Conservation (phyloP, 2,113 vertebrate species). For the Tragulus kanchil region DNA sequence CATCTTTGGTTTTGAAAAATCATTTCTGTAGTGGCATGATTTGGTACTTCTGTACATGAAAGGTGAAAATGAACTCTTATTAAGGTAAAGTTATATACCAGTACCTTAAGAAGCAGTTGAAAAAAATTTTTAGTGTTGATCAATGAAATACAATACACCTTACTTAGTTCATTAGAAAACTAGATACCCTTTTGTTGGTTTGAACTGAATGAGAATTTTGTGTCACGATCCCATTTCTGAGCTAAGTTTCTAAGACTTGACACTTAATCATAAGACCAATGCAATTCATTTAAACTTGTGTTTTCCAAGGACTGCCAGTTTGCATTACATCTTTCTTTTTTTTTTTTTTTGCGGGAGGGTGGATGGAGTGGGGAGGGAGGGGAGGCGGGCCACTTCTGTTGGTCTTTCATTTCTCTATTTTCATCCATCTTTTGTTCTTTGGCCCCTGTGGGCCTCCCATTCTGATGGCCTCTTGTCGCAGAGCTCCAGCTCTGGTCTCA, state of each 20-base stretch:
- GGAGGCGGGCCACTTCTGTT: too few relatives aligned
- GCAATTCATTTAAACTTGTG: background rate
- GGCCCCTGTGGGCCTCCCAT: too few relatives aligned
- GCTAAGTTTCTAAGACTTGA: background rate
- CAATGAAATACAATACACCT: background rate
- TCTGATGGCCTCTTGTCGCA: too few relatives aligned
- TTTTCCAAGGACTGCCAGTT: background rate
- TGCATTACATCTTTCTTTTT: background rate
- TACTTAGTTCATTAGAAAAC: background rate
- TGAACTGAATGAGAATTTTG: background rate
- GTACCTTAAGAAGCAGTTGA: background rate
- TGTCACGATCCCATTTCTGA: background rate
- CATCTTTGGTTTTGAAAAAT: background rate
- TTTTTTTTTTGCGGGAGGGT: too few relatives aligned
- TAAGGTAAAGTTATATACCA: background rate
- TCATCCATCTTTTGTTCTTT: too few relatives aligned
- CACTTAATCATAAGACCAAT: background rate
- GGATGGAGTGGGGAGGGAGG: too few relatives aligned
- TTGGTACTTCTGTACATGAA: background rate
- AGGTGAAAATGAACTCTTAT: background rate
- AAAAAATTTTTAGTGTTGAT: background rate
- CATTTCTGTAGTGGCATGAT: background rate
- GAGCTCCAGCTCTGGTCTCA: too few relatives aligned
- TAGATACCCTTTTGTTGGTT: background rate
- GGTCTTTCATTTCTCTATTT: too few relatives aligned